Evolutionary conservation across 1,140 invertebrate genomes (phyloP).

Genomic region (Grapholita molesta): DNA sequence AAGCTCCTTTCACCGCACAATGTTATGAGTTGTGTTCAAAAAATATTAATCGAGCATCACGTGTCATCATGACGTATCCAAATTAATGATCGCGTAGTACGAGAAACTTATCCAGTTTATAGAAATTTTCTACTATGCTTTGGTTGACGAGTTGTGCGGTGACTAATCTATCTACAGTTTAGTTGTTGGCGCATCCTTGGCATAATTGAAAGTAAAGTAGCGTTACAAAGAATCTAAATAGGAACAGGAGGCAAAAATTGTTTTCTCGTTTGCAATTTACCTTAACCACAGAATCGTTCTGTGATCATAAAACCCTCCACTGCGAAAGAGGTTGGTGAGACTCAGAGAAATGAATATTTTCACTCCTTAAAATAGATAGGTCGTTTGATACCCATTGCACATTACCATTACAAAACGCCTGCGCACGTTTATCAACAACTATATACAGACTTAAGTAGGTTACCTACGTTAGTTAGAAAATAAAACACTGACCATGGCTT

Average conservation of each 20-base stretch:
- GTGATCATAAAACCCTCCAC: conserved; percentile 10
- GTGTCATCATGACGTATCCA: background rate
- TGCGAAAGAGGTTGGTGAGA: background rate
- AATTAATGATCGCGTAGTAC: background rate
- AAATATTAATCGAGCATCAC: background rate
- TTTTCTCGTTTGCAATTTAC: conserved; percentile 32
- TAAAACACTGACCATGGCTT: too few relatives aligned
- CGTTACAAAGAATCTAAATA: background rate
- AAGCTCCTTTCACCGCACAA: conserved; percentile 1
- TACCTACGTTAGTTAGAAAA: too few relatives aligned
- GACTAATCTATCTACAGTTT: background rate
- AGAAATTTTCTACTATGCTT: background rate
- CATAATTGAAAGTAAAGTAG: conserved; percentile 14
- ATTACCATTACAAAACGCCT: too few relatives aligned
- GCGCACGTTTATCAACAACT: too few relatives aligned
- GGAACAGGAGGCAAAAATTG: conserved; percentile 5
- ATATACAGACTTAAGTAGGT: too few relatives aligned
- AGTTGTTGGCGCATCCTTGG: conserved; percentile 2
- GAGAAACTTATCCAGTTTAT: too few relatives aligned
- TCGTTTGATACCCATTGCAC: too few relatives aligned
- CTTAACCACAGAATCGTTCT: conserved; percentile 36
- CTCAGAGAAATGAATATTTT: too few relatives aligned
- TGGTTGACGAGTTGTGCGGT: background rate
- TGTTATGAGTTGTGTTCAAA: background rate
- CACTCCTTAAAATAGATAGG: too few relatives aligned